Evolutionary conservation across 1,140 invertebrate species (phyloP), one percentile per base, ranked within the genome.

Genomic region (Dendrolimus kikuchii): DNA sequence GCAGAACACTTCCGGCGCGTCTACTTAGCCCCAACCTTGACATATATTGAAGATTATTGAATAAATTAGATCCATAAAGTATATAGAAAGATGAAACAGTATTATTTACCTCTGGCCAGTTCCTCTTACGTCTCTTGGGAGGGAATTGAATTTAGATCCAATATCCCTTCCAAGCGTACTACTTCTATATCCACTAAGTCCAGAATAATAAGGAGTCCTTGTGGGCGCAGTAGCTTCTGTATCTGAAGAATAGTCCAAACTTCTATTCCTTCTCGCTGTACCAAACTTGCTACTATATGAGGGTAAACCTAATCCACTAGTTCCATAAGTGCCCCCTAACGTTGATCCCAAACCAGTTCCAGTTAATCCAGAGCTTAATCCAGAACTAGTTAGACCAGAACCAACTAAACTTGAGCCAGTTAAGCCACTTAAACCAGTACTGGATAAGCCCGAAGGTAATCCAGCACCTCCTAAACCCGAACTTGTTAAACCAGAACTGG

Each of bases 181-280:
- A 68, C 83, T 86, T 51, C 81, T 71, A 47, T 84, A 86, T 9
- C 81, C 79, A 62, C 79, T 81, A n/a, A 84, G 60, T 8, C 81
- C 81, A 39, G 81, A 95, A 69, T 95, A 95, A 73, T 94, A 94
- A 41, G 92, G 92, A 42, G 92, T 91, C 56, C 93, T 89, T 9
- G 92, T 91, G 9, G 93, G 94, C 57, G 93, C 93, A 0, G 93
- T 93, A 2, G 95, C 94, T 88, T 99, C 97, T 0, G 97, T 98
- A 74, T 99, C 97, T 8, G 96, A 98, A 40, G 95, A 95, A 77
- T 96, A 97, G 82, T 96, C 95, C 60, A 96, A 87, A 46, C 93
- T 92, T 57, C 94, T 88, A 63, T 94, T 92, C 58, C 94, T 89
- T 73, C 93, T 90, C 0, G 91, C 90, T 51, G 83, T 53, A 40